These are phyloP conservation scores for Nemotelus pantherinus DNA, from an alignment of 2,888 invertebrate genomes.

Conservation along the genomic window DNA sequence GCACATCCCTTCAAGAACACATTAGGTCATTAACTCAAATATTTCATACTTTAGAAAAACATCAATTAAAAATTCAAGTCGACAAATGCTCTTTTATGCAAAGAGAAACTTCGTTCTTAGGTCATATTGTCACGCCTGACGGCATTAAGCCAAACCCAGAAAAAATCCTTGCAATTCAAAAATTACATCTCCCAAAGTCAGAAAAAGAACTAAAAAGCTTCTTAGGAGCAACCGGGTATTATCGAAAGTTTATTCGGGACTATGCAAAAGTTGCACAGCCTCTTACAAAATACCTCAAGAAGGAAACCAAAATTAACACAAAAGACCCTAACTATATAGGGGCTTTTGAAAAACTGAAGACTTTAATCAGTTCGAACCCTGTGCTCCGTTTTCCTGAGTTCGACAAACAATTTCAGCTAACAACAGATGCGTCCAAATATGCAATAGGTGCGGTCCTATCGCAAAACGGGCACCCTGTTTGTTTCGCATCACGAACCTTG, in stretches of 20 bases:
- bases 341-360: background rate
- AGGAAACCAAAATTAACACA: no score
- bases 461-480: background rate
- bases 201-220: slow-evolving; percentile 35
- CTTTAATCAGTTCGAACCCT: background rate
- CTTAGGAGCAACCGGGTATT: background rate
- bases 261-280: no score
- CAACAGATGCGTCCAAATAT: background rate
- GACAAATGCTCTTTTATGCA: slow-evolving; percentile 16
- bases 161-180: slow-evolving; percentile 44
- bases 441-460: background rate
- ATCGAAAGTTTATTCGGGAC: background rate
- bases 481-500: background rate
- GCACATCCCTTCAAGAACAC: no score
- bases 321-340: background rate
- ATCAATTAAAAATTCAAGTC: no score
- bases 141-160: slow-evolving; percentile 37
- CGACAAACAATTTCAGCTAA: background rate
- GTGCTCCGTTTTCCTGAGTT: background rate
- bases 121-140: no score
- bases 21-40: no score
- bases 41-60: no score
- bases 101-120: no score
- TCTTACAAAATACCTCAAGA: no score
- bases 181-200: slow-evolving; percentile 44